Conservation (phyloP, 1,140 invertebrate species). For the Leptopilina clavipes region DNA sequence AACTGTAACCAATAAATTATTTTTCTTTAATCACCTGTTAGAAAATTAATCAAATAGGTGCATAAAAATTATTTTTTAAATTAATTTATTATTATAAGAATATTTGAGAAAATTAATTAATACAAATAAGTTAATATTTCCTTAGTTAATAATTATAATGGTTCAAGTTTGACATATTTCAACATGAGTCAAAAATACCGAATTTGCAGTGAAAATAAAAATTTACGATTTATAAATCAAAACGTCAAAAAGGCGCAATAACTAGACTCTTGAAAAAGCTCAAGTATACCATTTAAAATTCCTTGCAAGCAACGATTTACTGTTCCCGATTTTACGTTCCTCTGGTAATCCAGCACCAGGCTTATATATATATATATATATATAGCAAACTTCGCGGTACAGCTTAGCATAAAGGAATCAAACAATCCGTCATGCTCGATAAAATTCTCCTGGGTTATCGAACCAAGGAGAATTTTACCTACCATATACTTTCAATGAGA, state of each 20-base stretch:
- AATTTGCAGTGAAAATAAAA: not conserved
- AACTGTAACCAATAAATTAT: too few relatives aligned
- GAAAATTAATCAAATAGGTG: too few relatives aligned
- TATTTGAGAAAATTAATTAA: too few relatives aligned
- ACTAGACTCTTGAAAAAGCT: slow-evolving; percentile 9
- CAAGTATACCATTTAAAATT: slow-evolving; percentile 11
- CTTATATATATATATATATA: too few relatives aligned
- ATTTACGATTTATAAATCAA: slow-evolving; percentile 25
- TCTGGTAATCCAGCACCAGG: not conserved
- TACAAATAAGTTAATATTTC: too few relatives aligned
- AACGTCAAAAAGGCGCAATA: not conserved
- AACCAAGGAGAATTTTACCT: slow-evolving; percentile 52
- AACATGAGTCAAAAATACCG: not conserved
- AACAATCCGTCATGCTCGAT: slow-evolving; percentile 56
- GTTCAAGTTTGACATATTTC: too few relatives aligned
- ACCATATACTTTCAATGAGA: slow-evolving; percentile 31
- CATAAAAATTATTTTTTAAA: too few relatives aligned
- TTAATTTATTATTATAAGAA: too few relatives aligned
- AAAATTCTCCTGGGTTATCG: slow-evolving; percentile 49
- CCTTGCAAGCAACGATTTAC: not conserved
- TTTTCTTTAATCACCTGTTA: not conserved
- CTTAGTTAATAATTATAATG: too few relatives aligned
- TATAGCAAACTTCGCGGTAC: not conserved
- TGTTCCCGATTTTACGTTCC: slow-evolving; percentile 5
- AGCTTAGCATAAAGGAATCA: slow-evolving; percentile 41